Evolutionary conservation across 2,113 vertebrate species (phyloP).

Genomic region (Sebastes schlegelii): DNA sequence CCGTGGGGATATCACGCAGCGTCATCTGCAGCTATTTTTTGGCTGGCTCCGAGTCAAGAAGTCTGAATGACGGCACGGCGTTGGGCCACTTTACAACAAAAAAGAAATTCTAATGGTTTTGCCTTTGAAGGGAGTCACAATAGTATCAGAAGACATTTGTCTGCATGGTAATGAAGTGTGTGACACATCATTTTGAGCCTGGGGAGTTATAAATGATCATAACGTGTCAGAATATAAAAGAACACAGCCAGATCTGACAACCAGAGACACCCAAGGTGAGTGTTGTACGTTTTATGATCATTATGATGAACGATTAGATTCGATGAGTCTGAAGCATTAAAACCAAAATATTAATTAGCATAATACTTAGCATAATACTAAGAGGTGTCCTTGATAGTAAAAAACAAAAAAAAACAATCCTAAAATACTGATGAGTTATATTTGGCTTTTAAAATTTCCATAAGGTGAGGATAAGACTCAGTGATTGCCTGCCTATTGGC

Average conservation of each 20-base stretch:
- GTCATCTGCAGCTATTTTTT: constrained; percentile 45
- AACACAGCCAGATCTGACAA: constrained; percentile 31
- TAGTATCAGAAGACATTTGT: constrained; percentile 39
- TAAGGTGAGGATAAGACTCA: neutral
- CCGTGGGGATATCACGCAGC: neutral
- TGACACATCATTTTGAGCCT: constrained; percentile 49
- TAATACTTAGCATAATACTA: neutral
- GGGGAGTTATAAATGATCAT: constrained; percentile 29
- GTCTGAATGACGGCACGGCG: constrained; percentile 39
- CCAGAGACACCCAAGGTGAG: constrained; percentile 25
- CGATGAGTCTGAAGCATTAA: neutral
- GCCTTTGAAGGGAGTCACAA: constrained; percentile 44
- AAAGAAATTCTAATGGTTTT: constrained; percentile 22
- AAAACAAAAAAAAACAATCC: neutral
- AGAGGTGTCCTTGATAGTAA: neutral
- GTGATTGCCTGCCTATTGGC: constrained; percentile 19
- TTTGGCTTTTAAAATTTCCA: constrained; percentile 8
- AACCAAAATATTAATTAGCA: constrained; percentile 25
- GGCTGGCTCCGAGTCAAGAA: constrained; percentile 19
- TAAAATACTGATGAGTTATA: neutral
- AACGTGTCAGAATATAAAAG: constrained; percentile 14
- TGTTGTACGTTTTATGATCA: neutral
- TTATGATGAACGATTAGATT: constrained; percentile 20
- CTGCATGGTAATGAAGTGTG: constrained; percentile 58
- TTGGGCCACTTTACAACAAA: neutral